Conservation (phyloP, 2,888 invertebrate genomes). For the Dicyrtoma fusca region DNA sequence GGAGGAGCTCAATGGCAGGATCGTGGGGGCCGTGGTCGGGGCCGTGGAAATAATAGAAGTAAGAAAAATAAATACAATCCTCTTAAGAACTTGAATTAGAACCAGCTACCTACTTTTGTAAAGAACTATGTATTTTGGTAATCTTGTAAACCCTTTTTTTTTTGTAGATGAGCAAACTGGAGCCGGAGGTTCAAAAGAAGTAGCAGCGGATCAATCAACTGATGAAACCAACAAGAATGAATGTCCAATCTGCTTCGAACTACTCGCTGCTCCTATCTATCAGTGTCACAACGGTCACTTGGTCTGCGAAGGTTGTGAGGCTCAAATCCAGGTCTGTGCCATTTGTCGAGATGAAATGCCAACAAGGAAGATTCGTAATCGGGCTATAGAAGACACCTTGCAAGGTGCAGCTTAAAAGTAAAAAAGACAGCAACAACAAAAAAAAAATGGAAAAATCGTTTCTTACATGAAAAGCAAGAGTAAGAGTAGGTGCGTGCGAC, state of each 20-base stretch:
- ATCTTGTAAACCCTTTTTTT: too few relatives aligned
- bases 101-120: too few relatives aligned
- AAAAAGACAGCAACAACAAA: too few relatives aligned
- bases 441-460: too few relatives aligned
- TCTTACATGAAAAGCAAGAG: too few relatives aligned
- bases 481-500: too few relatives aligned
- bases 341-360: constrained; percentile 22
- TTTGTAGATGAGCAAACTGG: background rate
- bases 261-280: background rate
- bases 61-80: too few relatives aligned
- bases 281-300: constrained; percentile 17
- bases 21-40: too few relatives aligned
- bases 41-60: too few relatives aligned
- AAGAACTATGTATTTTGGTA: too few relatives aligned
- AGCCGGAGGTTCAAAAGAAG: background rate
- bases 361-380: constrained; percentile 5
- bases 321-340: background rate
- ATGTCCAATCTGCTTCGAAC: constrained; percentile 19
- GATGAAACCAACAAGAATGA: constrained; percentile 8
- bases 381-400: background rate
- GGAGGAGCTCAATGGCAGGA: background rate
- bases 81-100: too few relatives aligned
- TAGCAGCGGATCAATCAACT: background rate
- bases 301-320: constrained; percentile 4
- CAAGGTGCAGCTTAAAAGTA: too few relatives aligned